Base-by-base conservation (phyloP, 2,113 vertebrate genomes). In the Brachypteracias leptosomus region DNA sequence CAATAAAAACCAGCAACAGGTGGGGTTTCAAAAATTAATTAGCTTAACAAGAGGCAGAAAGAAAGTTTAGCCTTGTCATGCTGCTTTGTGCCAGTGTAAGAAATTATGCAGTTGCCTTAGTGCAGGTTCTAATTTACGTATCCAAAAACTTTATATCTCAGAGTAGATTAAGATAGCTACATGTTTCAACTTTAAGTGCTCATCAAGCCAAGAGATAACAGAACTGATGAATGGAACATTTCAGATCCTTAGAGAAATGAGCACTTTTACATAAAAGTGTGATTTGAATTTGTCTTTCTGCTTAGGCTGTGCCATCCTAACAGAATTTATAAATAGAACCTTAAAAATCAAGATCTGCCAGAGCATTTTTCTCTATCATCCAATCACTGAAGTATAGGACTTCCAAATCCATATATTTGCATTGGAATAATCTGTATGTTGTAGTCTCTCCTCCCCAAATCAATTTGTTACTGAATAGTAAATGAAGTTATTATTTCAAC, bases 201-300 rank as follows among this genome's bases (percentile, higher is more conserved):
- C 95, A 94, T 96, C 93, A 96, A 90, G 65, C 63, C 4, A 4
- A 87, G 83, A 96, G 80, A 94, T 95, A 96, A 94, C 85, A 92
- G 95, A 94, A 91, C 81, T 96, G 95, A 96, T 96, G 94, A 97
- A 97, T 96, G 93, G 89, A 88, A 81, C 44, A 91, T 96, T 89
- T 96, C 91, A 89, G 80, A 88, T 93, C 93, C 82, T 96, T 74
- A 78, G 91, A 95, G 88, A 96, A 97, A 97, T 66, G 88, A 95
- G 80, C 47, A 90, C 92, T 89, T 89, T 89, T 90, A 95, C 91
- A 92, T 94, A 93, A 95, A 96, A 83, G 63, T 91, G 89, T 95
- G 81, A 96, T 96, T 82, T 92, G 88, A 95, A 95, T 94, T 93
- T 92, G 65, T 95, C 89, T 95, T 95, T 95, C 89, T 86, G 51